A percentile compares a stretch with the other conserved stretches of the same genome.
Conservation (phyloP, 1,140 invertebrate species). For the Pollicipes pollicipes region DNA sequence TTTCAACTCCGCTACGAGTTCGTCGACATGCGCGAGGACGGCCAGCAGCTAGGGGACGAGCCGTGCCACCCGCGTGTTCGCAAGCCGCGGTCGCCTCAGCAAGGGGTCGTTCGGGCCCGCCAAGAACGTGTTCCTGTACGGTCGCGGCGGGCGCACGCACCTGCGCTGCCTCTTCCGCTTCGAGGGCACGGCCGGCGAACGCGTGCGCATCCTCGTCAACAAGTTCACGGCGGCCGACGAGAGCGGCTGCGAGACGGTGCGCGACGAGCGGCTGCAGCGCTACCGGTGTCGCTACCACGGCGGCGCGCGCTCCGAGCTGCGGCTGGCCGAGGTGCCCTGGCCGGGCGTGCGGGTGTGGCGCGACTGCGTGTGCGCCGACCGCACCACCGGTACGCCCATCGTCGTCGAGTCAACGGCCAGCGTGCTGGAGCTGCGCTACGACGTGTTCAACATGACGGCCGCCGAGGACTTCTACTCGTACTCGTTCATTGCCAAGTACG, state of each 20-base stretch:
- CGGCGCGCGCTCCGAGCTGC: slow-evolving; percentile 22
- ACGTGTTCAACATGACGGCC: slow-evolving; percentile 58
- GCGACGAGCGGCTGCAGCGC: not conserved
- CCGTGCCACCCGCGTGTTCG: slow-evolving; percentile 18
- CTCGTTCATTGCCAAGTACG: slow-evolving; percentile 53
- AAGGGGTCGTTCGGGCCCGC: slow-evolving; percentile 42
- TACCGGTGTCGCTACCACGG: slow-evolving; percentile 3
- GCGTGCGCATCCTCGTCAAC: not conserved
- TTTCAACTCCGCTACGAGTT: slow-evolving; percentile 64
- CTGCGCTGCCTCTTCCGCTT: slow-evolving; percentile 55
- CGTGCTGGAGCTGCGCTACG: slow-evolving; percentile 60
- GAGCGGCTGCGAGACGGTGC: not conserved
- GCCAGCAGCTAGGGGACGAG: slow-evolving; percentile 31
- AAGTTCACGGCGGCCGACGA: not conserved
- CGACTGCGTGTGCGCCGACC: slow-evolving; percentile 55
- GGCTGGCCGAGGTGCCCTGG: slow-evolving; percentile 54
- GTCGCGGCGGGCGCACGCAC: slow-evolving; percentile 52
- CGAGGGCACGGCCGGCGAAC: slow-evolving; percentile 8
- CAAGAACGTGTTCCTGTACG: slow-evolving; percentile 59
- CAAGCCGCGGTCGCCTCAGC: slow-evolving; percentile 14
- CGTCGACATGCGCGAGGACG: slow-evolving; percentile 55
- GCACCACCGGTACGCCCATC: slow-evolving; percentile 34
- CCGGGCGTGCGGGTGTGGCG: slow-evolving; percentile 41
- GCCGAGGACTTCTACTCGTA: slow-evolving; percentile 64
- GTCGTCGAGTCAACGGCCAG: slow-evolving; percentile 55